A percentile compares a stretch with the other conserved stretches of the same genome.
Conservation (phyloP, 2,797 vertebrate species). For the Poeciliopsis gracilis region DNA sequence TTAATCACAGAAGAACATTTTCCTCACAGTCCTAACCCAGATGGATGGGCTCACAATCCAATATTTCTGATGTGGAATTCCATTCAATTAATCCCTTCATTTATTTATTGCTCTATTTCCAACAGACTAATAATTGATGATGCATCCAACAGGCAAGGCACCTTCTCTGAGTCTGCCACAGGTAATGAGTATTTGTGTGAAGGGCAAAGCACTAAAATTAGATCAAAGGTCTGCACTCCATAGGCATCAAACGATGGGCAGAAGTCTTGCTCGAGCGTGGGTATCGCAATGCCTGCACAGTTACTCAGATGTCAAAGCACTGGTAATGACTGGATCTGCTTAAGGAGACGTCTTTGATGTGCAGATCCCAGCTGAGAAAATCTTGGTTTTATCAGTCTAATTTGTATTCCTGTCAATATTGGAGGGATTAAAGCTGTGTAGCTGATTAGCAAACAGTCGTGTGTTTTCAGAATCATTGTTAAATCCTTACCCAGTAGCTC, state of each 20-base stretch:
- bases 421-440: conserved; percentile 33
- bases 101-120: conserved; percentile 26
- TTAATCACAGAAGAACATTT: not conserved
- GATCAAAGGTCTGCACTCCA: conserved; percentile 69
- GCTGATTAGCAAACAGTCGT: conserved; percentile 37
- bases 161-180: conserved; percentile 24
- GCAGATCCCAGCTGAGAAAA: conserved; percentile 9
- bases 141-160: conserved; percentile 42
- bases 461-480: conserved; percentile 27
- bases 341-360: conserved; percentile 52
- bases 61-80: conserved; percentile 39
- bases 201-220: conserved; percentile 75
- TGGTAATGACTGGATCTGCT: conserved; percentile 40
- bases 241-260: conserved; percentile 59
- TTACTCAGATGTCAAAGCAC: conserved; percentile 37
- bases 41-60: conserved; percentile 55
- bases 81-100: conserved; percentile 27
- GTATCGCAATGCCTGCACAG: conserved; percentile 36
- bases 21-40: not conserved
- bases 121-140: conserved; percentile 35
- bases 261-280: conserved; percentile 39
- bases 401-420: conserved; percentile 42
- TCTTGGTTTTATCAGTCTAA: conserved; percentile 42
- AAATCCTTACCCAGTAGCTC: conserved; percentile 15
- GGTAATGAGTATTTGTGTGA: conserved; percentile 61